Percentiles rank a stretch among this genome's conserved stretches.
phyloP scores from a whole-genome alignment of 2,888 invertebrate genomes.

The Oligia fasciuncula region DNA sequence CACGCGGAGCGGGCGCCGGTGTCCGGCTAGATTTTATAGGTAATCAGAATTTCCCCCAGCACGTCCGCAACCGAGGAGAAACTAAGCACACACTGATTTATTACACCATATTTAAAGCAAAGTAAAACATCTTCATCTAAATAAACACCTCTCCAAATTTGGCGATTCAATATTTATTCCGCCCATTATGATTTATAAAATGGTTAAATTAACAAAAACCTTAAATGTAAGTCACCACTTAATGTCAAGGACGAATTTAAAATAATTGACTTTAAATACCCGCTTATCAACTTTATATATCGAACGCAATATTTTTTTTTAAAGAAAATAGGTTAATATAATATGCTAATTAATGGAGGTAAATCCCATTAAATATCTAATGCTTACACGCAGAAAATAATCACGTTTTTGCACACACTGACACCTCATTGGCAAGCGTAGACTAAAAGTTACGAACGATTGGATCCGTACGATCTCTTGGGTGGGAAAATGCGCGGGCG shows the following conservation, averaged over 20 bases:
- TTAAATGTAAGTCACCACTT: conserved; percentile 38
- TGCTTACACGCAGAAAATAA: conserved; percentile 60
- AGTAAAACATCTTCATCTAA: conserved; percentile 22
- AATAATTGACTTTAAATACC: conserved; percentile 40
- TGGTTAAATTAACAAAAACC: conserved; percentile 32
- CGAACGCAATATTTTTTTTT: conserved; percentile 18
- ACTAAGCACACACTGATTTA: conserved; percentile 47
- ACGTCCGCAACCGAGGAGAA: conserved; percentile 45
- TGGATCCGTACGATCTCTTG: conserved; percentile 34
- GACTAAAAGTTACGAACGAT: conserved; percentile 31
- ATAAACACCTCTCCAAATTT: background rate
- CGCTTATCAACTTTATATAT: conserved; percentile 33
- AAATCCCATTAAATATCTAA: conserved; percentile 24
- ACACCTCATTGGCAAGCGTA: conserved; percentile 67
- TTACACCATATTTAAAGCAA: conserved; percentile 27
- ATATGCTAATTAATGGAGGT: conserved; percentile 33
- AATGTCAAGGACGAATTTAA: conserved; percentile 60
- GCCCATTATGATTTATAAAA: conserved; percentile 11
- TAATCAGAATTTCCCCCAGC: conserved; percentile 73
- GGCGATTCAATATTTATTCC: conserved; percentile 1
- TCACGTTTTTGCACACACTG: conserved; percentile 66
- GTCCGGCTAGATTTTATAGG: conserved; percentile 74
- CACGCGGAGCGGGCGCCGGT: conserved; percentile 39
- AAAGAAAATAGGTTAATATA: conserved; percentile 26
- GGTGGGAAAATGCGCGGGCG: conserved; percentile 64